A percentile compares a stretch with the other conserved stretches of the same genome.
These are phyloP conservation scores for Guaruba guarouba DNA, from an alignment of 2,113 vertebrate species.

Conservation along the genomic window DNA sequence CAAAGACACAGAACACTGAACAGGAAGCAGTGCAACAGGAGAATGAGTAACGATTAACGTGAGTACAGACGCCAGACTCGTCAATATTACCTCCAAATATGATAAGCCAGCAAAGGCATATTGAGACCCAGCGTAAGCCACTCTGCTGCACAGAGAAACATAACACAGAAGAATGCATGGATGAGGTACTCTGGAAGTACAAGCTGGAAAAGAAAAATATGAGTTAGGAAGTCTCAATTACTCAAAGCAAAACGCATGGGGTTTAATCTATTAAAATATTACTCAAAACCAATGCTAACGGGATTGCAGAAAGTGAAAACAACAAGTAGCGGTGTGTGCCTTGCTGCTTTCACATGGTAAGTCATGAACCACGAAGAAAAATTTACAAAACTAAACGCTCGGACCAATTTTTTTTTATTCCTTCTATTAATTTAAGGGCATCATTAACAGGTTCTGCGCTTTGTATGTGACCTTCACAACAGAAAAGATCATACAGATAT, in stretches of 20 bases:
- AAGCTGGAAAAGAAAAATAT: conserved; percentile 82
- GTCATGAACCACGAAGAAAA: neutral
- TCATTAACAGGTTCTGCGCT: neutral
- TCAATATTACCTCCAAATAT: conserved; percentile 92
- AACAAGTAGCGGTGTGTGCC: neutral
- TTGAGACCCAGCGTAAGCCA: conserved; percentile 98
- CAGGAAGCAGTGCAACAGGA: neutral
- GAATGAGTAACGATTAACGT: neutral
- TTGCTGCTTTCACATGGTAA: conserved; percentile 5
- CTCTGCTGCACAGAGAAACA: conserved; percentile 98
- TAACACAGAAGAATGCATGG: conserved; percentile 99
- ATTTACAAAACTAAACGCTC: neutral
- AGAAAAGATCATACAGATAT: conserved; percentile 35
- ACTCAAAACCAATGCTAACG: neutral
- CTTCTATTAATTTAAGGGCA: neutral
- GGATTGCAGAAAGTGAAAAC: neutral
- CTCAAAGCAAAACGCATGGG: neutral
- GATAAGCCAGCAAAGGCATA: conserved; percentile 95
- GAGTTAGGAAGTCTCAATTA: neutral
- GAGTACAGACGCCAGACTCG: neutral
- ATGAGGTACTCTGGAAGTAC: conserved; percentile 99
- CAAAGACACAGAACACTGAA: neutral
- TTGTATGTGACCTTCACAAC: neutral
- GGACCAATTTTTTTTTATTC: neutral
- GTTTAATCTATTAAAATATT: neutral